phyloP scores from a whole-genome alignment of 2,888 invertebrate genomes.

The Thymelicus lineola region DNA sequence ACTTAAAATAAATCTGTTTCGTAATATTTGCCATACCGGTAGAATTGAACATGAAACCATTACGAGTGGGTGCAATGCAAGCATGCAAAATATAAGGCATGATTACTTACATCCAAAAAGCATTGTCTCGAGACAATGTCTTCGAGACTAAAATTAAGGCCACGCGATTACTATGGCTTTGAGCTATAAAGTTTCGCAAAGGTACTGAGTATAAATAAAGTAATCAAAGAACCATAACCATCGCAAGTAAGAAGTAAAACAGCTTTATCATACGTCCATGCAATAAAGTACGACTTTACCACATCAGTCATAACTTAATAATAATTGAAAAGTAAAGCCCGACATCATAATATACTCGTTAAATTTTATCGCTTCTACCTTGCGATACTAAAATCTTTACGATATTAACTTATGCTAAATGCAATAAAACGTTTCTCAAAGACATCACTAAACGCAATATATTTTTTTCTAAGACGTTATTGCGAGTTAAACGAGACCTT shows the following conservation, averaged over 20 bases:
- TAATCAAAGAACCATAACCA: conserved; percentile 13
- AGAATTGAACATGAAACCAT: too few relatives aligned
- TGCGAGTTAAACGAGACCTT: conserved; percentile 43
- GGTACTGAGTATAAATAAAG: conserved; percentile 9
- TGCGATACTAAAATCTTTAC: conserved; percentile 48
- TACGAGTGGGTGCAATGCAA: background rate
- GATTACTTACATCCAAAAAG: conserved; percentile 3
- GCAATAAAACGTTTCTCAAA: conserved; percentile 28
- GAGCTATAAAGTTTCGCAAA: background rate
- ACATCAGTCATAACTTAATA: conserved; percentile 11
- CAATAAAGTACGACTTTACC: conserved; percentile 1
- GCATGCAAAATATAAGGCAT: conserved; percentile 7
- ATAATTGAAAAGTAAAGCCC: conserved; percentile 34
- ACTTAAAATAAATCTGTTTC: too few relatives aligned
- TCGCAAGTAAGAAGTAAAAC: conserved; percentile 12
- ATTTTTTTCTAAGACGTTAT: conserved; percentile 39
- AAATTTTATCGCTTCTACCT: conserved; percentile 51
- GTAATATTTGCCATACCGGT: too few relatives aligned
- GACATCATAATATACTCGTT: conserved; percentile 57
- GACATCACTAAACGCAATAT: conserved; percentile 26
- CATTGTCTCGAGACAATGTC: conserved; percentile 9
- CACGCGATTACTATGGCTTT: background rate
- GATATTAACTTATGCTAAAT: conserved; percentile 40
- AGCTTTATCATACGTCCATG: conserved; percentile 9
- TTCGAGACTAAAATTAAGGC: background rate